Evolutionary conservation across 2,888 invertebrate species (phyloP).

Genomic region (Pteria penguin): DNA sequence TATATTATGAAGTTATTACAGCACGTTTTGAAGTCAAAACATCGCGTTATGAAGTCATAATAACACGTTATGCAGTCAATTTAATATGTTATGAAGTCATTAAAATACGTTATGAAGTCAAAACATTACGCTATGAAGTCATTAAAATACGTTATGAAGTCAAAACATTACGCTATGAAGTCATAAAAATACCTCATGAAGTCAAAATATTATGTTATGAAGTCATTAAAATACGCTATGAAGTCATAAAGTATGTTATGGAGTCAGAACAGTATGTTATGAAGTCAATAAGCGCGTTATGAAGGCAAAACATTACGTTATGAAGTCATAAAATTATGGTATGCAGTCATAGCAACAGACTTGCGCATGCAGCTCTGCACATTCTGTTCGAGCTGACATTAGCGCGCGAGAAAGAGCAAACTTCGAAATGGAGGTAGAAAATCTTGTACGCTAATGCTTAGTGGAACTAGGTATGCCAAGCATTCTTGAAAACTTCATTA

Average conservation of each 20-base stretch:
- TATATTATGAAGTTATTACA: neutral
- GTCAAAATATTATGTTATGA: neutral
- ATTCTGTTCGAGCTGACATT: neutral
- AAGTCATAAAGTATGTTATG: neutral
- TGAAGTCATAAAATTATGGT: neutral
- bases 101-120: neutral
- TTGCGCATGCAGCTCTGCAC: neutral
- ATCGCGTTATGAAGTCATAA: neutral
- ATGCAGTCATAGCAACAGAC: neutral
- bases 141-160: neutral
- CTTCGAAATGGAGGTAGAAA: neutral
- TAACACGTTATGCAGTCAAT: neutral
- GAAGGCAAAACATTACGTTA: neutral
- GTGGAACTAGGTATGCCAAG: neutral
- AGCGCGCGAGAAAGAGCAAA: no score
- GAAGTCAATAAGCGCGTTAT: no score
- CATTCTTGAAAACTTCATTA: neutral
- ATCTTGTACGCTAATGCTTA: neutral
- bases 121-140: neutral
- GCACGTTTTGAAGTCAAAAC: neutral
- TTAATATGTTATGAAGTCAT: neutral
- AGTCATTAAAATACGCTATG: neutral
- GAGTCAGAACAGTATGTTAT: neutral
- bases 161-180: neutral
- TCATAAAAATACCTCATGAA: neutral